Evolutionary conservation across 2,113 vertebrate genomes (phyloP), one percentile per base, ranked within the genome.

Genomic region (Cairina moschata): DNA sequence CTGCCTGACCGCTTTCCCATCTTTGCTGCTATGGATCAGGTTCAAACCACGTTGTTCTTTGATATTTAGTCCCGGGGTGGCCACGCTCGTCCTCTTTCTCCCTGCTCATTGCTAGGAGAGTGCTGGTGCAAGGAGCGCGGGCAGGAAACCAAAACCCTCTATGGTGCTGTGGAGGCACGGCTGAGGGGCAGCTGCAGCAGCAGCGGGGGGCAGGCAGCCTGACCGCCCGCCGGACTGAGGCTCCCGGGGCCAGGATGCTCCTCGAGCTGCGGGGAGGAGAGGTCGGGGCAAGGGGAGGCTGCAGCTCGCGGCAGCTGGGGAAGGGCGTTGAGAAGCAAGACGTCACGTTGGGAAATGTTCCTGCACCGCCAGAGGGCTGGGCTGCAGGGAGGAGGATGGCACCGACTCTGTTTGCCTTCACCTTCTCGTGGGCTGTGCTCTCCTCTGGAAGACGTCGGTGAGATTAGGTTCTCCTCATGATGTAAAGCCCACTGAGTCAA

Each of bases 111-210:
- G 5, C 23, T 11, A 52, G 55, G 44, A 71, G 63, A 1, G 16
- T 38, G 73, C 28, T 77, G 63, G 74, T 78, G 66, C n/a, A 34
- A 84, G 58, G 40, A 52, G 54, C 8, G n/a, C 62, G 55, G 74
- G 86, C 86, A 60, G 0, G 0, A 48, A 50, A 25, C 15, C 78
- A 55, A 25, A 44, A 38, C 15, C 83, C 59, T 11, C 0, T 2
- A n/a, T 62, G n/a, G 56, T 20, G 4, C 65, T 72, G 1, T 22
- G 0, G 2, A 18, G 0, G 29, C 2, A 5, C 10, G 29, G 86
- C 72, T n/a, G 38, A 56, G 10, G 67, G 75, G 81, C 58, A 68
- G 79, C 78, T 85, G 76, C 66, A 1, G 2, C 5, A 2, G 46
- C 58, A 1, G 55, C 7, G 1, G 52, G 54, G 59, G 26, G 11